Evolutionary conservation across 2,888 invertebrate species (phyloP).

Genomic region (Acleris emargana): DNA sequence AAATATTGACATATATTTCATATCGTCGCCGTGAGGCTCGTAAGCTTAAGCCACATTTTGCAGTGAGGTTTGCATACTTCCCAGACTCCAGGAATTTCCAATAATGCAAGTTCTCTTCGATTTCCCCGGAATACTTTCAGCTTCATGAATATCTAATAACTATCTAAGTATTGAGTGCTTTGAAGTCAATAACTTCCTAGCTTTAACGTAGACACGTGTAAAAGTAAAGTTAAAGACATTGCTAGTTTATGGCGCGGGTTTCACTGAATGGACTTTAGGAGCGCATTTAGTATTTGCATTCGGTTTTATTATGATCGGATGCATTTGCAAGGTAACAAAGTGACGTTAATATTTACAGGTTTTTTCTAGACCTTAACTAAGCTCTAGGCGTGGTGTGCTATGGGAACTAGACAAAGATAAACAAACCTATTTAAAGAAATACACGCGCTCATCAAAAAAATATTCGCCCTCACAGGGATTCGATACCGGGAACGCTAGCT

Average conservation of each 20-base stretch:
- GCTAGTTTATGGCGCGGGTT: neutral
- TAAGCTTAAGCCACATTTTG: conserved; percentile 12
- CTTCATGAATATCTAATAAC: conserved; percentile 28
- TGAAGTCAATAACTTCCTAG: neutral
- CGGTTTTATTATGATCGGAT: no score
- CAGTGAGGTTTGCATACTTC: conserved; percentile 24
- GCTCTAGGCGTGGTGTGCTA: no score
- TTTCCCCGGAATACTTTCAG: conserved; percentile 14
- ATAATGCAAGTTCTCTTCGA: conserved; percentile 27
- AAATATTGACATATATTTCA: conserved; percentile 5
- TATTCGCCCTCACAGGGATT: no score
- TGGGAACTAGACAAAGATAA: no score
- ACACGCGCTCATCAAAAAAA: no score
- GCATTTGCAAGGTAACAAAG: no score
- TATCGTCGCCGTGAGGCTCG: neutral
- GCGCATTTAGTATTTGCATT: no score
- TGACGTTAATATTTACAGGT: no score
- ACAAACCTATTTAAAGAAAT: no score
- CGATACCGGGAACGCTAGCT: no score
- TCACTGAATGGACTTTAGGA: neutral
- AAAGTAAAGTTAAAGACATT: neutral
- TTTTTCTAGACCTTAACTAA: no score
- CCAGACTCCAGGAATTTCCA: conserved; percentile 31
- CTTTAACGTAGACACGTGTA: neutral
- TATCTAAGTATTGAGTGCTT: conserved; percentile 13